Percentiles rank a stretch among this genome's conserved stretches.
These are phyloP conservation scores for Temnothorax nylanderi DNA, from an alignment of 1,140 invertebrate species.

Conservation along the genomic window DNA sequence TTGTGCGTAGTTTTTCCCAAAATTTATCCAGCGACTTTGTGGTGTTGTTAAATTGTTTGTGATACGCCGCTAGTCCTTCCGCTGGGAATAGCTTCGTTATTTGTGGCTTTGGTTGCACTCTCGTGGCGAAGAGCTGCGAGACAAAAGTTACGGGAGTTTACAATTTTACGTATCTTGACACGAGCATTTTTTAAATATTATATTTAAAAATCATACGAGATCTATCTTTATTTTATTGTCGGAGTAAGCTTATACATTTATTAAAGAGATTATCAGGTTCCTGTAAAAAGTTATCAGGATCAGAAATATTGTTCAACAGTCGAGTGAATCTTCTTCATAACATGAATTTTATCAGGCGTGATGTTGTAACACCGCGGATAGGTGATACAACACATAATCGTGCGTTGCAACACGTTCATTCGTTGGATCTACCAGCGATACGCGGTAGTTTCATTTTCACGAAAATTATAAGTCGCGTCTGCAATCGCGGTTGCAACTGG, in stretches of 20 bases:
- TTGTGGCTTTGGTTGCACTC: slow-evolving; percentile 74
- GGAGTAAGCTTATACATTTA: not conserved
- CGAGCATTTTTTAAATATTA: not conserved
- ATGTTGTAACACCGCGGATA: slow-evolving; percentile 33
- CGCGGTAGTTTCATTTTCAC: slow-evolving; percentile 40
- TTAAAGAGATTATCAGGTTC: not conserved
- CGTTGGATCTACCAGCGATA: slow-evolving; percentile 23
- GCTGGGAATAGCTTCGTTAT: slow-evolving; percentile 79
- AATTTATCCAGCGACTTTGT: slow-evolving; percentile 77
- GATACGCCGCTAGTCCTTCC: slow-evolving; percentile 71
- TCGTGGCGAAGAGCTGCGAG: slow-evolving; percentile 70
- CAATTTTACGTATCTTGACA: not conserved
- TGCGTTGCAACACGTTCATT: slow-evolving; percentile 19
- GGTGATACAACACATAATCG: slow-evolving; percentile 46
- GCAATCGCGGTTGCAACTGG: not conserved
- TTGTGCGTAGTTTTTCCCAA: slow-evolving; percentile 77
- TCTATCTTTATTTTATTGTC: not conserved
- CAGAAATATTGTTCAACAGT: not conserved
- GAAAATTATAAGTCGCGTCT: slow-evolving; percentile 45
- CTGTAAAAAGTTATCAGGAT: not conserved
- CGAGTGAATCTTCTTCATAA: not conserved
- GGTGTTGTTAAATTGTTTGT: slow-evolving; percentile 62
- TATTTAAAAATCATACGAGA: slow-evolving; percentile 6
- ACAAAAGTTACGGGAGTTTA: slow-evolving; percentile 26
- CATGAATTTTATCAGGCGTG: slow-evolving; percentile 1